A percentile compares a stretch with the other conserved stretches of the same genome.
phyloP scores from a whole-genome alignment of 2,888 invertebrate genomes.

The Plebejus anna region DNA sequence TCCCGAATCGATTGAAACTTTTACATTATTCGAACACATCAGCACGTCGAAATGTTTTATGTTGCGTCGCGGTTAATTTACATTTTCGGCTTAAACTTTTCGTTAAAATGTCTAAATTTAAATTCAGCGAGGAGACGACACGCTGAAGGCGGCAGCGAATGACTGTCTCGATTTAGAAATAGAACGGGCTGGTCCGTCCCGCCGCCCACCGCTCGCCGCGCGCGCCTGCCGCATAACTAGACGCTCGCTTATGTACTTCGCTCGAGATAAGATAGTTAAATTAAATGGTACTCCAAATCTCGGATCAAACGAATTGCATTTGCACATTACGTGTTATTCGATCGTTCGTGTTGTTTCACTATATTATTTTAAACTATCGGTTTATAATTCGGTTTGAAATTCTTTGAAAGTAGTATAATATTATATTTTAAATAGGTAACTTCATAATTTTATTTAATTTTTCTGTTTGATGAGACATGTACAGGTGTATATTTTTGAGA shows the following conservation, averaged over 20 bases:
- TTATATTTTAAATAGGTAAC: neutral
- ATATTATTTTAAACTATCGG: neutral
- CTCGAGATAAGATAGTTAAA: conserved; percentile 6
- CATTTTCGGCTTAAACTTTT: conserved; percentile 25
- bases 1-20: neutral
- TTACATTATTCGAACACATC: conserved; percentile 20
- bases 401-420: too few relatives aligned
- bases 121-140: conserved; percentile 69
- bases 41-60: conserved; percentile 33
- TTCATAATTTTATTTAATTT: too few relatives aligned
- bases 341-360: neutral
- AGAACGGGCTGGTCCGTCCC: conserved; percentile 69
- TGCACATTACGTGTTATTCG: neutral
- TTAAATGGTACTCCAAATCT: conserved; percentile 11
- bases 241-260: neutral
- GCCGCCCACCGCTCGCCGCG: conserved; percentile 40
- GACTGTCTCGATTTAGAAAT: conserved; percentile 79
- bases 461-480: too few relatives aligned
- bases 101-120: conserved; percentile 40
- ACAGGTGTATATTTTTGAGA: too few relatives aligned
- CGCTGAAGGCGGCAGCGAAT: conserved; percentile 72
- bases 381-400: neutral
- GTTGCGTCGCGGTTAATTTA: conserved; percentile 44
- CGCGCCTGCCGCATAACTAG: conserved; percentile 16
- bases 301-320: neutral